Conservation (phyloP, 2,113 vertebrate genomes). For the Grammomys surdaster region DNA sequence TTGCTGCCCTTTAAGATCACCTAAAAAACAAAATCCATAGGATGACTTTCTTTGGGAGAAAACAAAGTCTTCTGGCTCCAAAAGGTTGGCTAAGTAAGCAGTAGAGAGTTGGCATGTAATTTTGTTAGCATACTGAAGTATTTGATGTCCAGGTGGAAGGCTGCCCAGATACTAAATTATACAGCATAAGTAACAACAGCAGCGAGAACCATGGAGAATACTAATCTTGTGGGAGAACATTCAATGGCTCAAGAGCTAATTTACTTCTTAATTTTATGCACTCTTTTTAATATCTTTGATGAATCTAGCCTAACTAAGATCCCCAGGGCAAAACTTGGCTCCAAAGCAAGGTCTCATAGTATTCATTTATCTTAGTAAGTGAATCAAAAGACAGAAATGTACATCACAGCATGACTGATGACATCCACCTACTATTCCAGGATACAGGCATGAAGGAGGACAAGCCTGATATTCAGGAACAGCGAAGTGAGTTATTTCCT, state of each 20-base stretch:
- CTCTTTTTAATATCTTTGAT: constrained; percentile 58
- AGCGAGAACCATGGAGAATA: constrained; percentile 71
- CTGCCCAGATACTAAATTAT: constrained; percentile 61
- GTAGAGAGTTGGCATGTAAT: constrained; percentile 17
- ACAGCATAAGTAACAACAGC: constrained; percentile 26
- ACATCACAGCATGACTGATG: constrained; percentile 54
- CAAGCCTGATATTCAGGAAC: constrained; percentile 1
- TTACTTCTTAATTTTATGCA: constrained; percentile 53
- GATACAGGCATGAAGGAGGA: constrained; percentile 7
- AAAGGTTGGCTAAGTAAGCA: constrained; percentile 14
- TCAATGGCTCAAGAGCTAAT: constrained; percentile 49
- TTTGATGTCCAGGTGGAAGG: constrained; percentile 61
- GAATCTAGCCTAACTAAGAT: constrained; percentile 70
- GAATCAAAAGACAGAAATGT: constrained; percentile 56
- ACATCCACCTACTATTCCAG: constrained; percentile 54
- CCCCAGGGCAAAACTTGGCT: constrained; percentile 46
- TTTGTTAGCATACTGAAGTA: constrained; percentile 17
- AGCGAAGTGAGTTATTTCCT: constrained; percentile 34
- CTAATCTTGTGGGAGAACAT: constrained; percentile 50
- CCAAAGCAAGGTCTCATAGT: constrained; percentile 51
- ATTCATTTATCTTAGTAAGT: constrained; percentile 54
- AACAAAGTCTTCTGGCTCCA: constrained; percentile 35
- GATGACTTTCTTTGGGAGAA: constrained; percentile 41
- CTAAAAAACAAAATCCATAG: constrained; percentile 84
- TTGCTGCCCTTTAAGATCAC: constrained; percentile 92